Percentiles rank a stretch among this genome's conserved stretches.
phyloP scores from a whole-genome alignment of 2,888 invertebrate species.

The Drosophila nr. fundita region DNA sequence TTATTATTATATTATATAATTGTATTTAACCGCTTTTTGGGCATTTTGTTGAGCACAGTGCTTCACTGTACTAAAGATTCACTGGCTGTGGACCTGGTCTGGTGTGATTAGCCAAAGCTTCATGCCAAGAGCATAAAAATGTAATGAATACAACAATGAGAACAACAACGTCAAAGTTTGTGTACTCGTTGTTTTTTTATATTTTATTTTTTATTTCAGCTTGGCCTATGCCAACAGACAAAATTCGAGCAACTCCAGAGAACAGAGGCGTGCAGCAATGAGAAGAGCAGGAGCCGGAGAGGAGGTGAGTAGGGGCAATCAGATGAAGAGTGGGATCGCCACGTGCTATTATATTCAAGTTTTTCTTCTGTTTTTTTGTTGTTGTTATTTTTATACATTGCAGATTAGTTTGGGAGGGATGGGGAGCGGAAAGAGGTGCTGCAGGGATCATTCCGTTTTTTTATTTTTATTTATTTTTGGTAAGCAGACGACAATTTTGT shows the following conservation, averaged over 20 bases:
- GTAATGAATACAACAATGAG: conserved; percentile 48
- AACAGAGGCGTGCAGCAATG: conserved; percentile 6
- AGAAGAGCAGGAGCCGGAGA: not conserved
- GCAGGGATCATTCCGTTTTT: not conserved
- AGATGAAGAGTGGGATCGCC: conserved; percentile 1
- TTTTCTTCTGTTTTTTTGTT: conserved; percentile 9
- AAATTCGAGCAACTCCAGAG: conserved; percentile 26
- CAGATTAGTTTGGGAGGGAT: not conserved
- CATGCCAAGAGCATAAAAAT: conserved; percentile 49
- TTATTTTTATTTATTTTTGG: conserved; percentile 1
- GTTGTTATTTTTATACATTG: conserved; percentile 14
- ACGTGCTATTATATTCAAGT: conserved; percentile 37
- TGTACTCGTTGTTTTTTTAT: conserved; percentile 9
- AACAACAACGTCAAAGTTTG: conserved; percentile 22
- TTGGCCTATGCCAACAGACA: conserved; percentile 26
- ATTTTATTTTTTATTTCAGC: conserved; percentile 8
- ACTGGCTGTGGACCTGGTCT: conserved; percentile 17
- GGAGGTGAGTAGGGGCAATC: conserved; percentile 1
- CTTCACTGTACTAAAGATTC: conserved; percentile 36
- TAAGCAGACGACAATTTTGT: conserved; percentile 22
- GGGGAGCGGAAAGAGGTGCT: not conserved
- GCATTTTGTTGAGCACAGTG: not conserved
- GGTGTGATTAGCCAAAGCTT: conserved; percentile 64
- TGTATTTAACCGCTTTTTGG: not conserved
- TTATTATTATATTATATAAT: not conserved